These are phyloP conservation scores for Anoplius nigerrimus DNA, from an alignment of 2,888 invertebrate genomes.

Conservation along the genomic window DNA sequence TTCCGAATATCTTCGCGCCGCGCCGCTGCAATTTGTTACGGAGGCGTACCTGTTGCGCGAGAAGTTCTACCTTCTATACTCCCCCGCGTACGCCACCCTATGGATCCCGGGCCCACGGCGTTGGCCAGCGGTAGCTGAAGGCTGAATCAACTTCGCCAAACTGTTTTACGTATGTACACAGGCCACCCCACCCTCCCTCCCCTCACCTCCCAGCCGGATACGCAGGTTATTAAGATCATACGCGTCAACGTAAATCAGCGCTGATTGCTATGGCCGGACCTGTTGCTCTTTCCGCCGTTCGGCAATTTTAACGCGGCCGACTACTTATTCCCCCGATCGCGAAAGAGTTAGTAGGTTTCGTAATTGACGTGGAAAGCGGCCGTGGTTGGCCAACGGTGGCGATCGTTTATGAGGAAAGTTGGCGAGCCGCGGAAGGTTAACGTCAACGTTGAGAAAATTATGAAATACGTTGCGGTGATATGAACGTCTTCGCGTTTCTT, in stretches of 20 bases:
- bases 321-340: too few species aligned
- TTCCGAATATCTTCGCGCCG: slow-evolving; percentile 6
- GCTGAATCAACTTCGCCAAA: too few species aligned
- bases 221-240: not conserved
- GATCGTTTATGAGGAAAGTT: too few species aligned
- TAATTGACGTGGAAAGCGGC: too few species aligned
- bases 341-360: too few species aligned
- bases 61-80: not conserved
- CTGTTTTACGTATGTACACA: not conserved
- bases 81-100: not conserved
- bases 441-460: too few species aligned
- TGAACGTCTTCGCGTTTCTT: too few species aligned
- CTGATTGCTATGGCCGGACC: not conserved
- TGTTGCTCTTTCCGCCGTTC: slow-evolving; percentile 6
- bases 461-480: too few species aligned
- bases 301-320: too few species aligned
- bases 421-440: too few species aligned
- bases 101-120: not conserved
- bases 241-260: not conserved
- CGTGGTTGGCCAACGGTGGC: too few species aligned
- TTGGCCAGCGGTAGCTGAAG: too few species aligned
- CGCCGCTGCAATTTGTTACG: slow-evolving; percentile 11
- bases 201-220: not conserved
- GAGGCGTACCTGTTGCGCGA: slow-evolving; percentile 20
- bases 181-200: not conserved